Conservation (phyloP, 2,888 invertebrate genomes). For the Nemoura dubitans region DNA sequence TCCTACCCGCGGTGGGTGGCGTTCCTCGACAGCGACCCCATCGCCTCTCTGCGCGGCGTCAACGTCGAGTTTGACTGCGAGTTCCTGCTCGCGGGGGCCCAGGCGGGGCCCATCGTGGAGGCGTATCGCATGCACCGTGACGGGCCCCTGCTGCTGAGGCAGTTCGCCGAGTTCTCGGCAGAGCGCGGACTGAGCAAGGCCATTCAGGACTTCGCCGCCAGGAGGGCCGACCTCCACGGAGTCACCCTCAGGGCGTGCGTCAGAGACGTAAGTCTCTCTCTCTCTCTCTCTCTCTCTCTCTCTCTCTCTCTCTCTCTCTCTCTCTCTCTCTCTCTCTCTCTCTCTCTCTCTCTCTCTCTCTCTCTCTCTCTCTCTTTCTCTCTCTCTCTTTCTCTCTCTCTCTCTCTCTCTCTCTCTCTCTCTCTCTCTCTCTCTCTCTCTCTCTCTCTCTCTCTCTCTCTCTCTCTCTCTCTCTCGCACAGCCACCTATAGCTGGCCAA, state of each 20-base stretch:
- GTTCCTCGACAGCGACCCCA: background rate
- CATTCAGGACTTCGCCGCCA: background rate
- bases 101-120: background rate
- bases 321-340: no score
- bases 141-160: background rate
- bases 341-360: no score
- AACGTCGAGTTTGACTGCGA: background rate
- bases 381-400: no score
- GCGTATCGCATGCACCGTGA: background rate
- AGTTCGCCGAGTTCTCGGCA: background rate
- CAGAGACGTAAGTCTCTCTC: background rate
- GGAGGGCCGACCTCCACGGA: background rate
- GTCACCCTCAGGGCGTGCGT: background rate
- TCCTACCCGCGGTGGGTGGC: background rate
- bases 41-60: background rate
- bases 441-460: no score
- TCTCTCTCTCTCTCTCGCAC: no score
- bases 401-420: no score
- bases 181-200: background rate
- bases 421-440: no score
- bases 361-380: no score
- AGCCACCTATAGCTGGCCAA: no score
- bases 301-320: no score
- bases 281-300: no score
- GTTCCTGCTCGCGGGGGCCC: background rate